Conservation (phyloP, 2,113 vertebrate genomes). For the Corythoichthys haematopterus region DNA sequence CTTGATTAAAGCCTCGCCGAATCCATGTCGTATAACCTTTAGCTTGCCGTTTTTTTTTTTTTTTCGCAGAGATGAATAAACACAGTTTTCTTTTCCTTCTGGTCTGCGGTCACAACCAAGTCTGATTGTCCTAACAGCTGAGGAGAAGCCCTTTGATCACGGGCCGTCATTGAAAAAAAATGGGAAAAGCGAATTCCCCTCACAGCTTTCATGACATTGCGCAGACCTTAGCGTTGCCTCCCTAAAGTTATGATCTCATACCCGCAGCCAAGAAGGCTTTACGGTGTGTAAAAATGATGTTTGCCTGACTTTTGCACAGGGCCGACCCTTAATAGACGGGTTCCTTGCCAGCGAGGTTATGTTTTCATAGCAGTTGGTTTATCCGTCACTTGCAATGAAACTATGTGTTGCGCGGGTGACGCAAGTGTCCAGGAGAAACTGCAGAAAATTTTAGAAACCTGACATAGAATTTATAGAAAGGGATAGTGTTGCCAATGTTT, state of each 20-base stretch:
- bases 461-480: neutral
- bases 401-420: neutral
- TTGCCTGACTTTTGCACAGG: slow-evolving; percentile 26
- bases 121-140: slow-evolving; percentile 38
- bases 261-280: slow-evolving; percentile 13
- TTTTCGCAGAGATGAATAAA: slow-evolving; percentile 4
- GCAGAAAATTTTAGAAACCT: neutral
- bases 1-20: neutral
- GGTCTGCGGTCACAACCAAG: slow-evolving; percentile 17
- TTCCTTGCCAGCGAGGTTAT: neutral
- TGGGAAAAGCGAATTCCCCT: slow-evolving; percentile 13
- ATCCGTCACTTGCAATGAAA: neutral
- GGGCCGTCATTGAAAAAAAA: slow-evolving; percentile 7
- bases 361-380: neutral
- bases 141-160: slow-evolving; percentile 34
- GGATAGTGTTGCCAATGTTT: too few relatives aligned
- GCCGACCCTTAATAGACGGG: slow-evolving; percentile 9
- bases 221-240: slow-evolving; percentile 10
- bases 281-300: slow-evolving; percentile 11
- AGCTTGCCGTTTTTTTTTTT: slow-evolving; percentile 1
- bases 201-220: slow-evolving; percentile 18
- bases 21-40: slow-evolving; percentile 1
- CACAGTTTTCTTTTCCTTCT: slow-evolving; percentile 24
- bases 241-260: slow-evolving; percentile 32
- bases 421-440: neutral